phyloP scores from a whole-genome alignment of 2,113 vertebrate species.

The Corythoichthys intestinalis region DNA sequence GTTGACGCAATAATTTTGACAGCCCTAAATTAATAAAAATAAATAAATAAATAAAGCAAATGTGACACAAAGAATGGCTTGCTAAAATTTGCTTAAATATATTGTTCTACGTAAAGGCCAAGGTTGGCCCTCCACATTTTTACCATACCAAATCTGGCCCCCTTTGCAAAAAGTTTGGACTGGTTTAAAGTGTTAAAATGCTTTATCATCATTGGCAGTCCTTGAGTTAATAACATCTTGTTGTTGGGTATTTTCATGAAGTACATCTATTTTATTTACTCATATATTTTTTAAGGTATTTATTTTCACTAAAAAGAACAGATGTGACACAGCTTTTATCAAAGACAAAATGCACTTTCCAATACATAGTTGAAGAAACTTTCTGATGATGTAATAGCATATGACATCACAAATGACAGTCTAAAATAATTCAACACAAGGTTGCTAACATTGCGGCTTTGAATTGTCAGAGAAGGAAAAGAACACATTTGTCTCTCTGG shows the following conservation, averaged over 20 bases:
- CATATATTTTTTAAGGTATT: too few species aligned
- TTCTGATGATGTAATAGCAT: background rate
- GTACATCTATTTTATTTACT: background rate
- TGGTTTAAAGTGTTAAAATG: too few species aligned
- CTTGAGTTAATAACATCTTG: background rate
- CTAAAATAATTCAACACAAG: constrained; percentile 3
- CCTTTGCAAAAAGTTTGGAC: too few species aligned
- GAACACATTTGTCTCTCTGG: constrained; percentile 13
- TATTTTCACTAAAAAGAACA: background rate
- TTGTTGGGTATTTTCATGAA: background rate
- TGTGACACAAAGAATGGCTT: too few species aligned
- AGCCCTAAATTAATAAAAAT: too few species aligned
- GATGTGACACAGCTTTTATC: background rate
- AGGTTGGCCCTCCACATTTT: too few species aligned
- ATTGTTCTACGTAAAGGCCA: too few species aligned
- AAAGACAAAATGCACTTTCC: background rate
- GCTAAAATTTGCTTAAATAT: too few species aligned
- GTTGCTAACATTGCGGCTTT: constrained; percentile 1
- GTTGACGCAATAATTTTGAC: too few species aligned
- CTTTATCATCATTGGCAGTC: too few species aligned
- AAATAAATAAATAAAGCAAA: too few species aligned
- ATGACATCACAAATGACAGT: background rate
- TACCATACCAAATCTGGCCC: too few species aligned
- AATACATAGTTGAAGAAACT: background rate
- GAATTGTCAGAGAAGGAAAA: constrained; percentile 4